These are phyloP conservation scores for Cebus imitator DNA, from an alignment of 2,113 vertebrate genomes.

Conservation along the genomic window DNA sequence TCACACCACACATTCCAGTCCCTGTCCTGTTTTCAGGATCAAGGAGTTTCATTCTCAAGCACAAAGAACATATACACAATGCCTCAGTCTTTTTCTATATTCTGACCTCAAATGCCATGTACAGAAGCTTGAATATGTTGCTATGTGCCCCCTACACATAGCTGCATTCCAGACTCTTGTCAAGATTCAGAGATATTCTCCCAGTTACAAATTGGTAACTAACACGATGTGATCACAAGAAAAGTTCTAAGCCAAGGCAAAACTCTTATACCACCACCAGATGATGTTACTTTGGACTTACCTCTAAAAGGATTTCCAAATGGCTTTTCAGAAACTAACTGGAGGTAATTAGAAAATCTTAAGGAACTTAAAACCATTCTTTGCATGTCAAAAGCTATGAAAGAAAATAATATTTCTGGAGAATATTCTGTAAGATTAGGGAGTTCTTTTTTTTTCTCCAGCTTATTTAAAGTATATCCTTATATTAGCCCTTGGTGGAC, in stretches of 20 bases:
- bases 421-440: background rate
- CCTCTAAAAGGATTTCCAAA: background rate
- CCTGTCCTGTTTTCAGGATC: no score
- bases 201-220: background rate
- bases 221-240: background rate
- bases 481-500: background rate
- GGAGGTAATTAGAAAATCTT: background rate
- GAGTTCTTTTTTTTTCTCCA: background rate
- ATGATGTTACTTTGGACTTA: background rate
- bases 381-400: background rate
- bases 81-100: no score
- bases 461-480: background rate
- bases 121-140: no score
- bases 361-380: background rate
- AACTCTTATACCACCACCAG: background rate
- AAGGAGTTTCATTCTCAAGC: no score
- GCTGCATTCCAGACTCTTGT: background rate
- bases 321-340: background rate
- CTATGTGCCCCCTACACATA: background rate
- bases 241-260: background rate
- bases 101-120: no score
- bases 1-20: no score
- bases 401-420: background rate
- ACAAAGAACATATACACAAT: no score
- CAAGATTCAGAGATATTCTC: background rate